Percentiles rank a stretch among this genome's conserved stretches.
phyloP scores from a whole-genome alignment of 2,797 vertebrate genomes.

The Anguilla megastoma region DNA sequence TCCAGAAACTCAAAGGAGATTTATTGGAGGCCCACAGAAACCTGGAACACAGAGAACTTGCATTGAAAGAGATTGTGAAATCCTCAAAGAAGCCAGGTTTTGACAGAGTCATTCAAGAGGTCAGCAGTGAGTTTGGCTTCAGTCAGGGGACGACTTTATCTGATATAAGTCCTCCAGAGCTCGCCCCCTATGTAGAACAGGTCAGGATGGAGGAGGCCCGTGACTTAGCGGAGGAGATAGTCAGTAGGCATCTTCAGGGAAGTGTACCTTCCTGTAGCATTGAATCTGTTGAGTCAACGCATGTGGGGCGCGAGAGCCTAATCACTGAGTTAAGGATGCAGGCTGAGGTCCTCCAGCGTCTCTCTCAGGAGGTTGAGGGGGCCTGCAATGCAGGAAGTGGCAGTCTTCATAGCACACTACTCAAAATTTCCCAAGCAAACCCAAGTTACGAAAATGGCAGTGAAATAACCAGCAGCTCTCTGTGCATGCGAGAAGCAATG shows the following conservation, averaged over 20 bases:
- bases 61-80: constrained; percentile 77
- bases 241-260: constrained; percentile 65
- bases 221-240: constrained; percentile 62
- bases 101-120: constrained; percentile 77
- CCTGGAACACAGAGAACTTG: constrained; percentile 77
- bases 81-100: constrained; percentile 76
- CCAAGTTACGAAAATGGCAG: constrained; percentile 66
- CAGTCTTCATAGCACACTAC: constrained; percentile 70
- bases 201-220: constrained; percentile 69
- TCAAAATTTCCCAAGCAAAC: constrained; percentile 72
- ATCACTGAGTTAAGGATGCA: constrained; percentile 84
- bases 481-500: constrained; percentile 86
- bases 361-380: constrained; percentile 78
- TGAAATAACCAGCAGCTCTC: constrained; percentile 69
- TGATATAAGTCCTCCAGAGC: constrained; percentile 65
- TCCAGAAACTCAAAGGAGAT: constrained; percentile 80
- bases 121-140: constrained; percentile 67
- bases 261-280: constrained; percentile 53
- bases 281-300: constrained; percentile 68
- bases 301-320: constrained; percentile 76
- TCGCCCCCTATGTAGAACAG: constrained; percentile 68
- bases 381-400: constrained; percentile 62
- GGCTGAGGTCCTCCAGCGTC: constrained; percentile 77
- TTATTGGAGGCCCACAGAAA: constrained; percentile 76
- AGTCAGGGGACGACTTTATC: constrained; percentile 63